phyloP scores from a whole-genome alignment of 2,797 vertebrate genomes.

The Anas flavirostris region DNA sequence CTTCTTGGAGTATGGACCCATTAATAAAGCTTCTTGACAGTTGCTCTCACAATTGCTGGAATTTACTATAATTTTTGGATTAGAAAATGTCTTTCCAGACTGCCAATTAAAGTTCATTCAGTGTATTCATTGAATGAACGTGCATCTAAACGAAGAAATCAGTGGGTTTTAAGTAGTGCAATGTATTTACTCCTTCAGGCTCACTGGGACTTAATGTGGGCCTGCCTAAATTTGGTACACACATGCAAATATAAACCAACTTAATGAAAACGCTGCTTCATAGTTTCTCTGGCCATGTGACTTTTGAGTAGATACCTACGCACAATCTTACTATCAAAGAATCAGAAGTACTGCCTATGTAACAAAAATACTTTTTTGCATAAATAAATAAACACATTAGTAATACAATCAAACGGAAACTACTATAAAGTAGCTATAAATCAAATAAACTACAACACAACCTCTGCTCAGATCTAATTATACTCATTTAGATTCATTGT shows the following conservation, averaged over 20 bases:
- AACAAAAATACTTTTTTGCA: neutral
- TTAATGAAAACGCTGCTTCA: neutral
- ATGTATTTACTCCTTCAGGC: neutral
- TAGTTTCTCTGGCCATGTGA: neutral
- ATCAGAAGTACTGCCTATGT: neutral
- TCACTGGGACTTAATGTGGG: neutral
- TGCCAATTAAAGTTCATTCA: neutral
- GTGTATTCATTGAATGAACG: neutral
- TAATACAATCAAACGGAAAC: neutral
- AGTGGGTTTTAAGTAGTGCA: neutral
- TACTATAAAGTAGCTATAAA: neutral
- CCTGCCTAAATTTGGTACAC: neutral
- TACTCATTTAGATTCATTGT: neutral
- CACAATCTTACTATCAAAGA: neutral
- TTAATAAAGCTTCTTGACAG: neutral
- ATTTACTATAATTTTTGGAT: neutral
- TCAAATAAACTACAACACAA: neutral
- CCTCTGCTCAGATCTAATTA: conserved; percentile 2
- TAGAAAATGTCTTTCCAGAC: neutral
- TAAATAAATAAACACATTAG: neutral
- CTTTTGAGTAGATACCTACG: neutral
- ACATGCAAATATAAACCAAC: neutral
- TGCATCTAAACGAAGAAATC: neutral
- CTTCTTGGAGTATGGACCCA: neutral
- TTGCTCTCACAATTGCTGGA: neutral